Conservation (phyloP, 2,797 vertebrate species). For the Sternarchorhynchus goeldii region DNA sequence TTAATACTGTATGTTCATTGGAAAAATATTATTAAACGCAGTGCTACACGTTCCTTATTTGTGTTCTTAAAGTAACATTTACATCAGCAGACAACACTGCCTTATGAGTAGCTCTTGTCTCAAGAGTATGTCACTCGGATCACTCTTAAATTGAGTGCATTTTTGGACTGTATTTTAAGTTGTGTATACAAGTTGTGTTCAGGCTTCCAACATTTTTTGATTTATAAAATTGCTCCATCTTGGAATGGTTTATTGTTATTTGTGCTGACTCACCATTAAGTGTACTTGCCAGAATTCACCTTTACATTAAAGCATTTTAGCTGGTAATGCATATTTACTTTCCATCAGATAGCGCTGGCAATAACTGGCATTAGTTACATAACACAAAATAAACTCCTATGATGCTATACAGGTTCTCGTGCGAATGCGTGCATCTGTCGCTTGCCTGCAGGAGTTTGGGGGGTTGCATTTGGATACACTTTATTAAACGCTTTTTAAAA, state of each 20-base stretch:
- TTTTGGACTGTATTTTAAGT: background rate
- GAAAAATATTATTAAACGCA: background rate
- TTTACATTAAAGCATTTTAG: background rate
- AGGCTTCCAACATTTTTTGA: background rate
- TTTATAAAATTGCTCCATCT: background rate
- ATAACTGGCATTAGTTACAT: background rate
- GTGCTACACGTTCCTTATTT: background rate
- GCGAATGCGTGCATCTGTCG: too few relatives aligned
- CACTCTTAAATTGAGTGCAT: background rate
- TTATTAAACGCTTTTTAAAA: too few relatives aligned
- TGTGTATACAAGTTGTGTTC: too few relatives aligned
- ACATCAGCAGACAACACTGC: background rate
- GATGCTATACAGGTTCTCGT: too few relatives aligned
- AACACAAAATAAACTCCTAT: constrained; percentile 4
- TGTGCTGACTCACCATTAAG: background rate
- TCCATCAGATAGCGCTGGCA: background rate
- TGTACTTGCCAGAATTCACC: background rate
- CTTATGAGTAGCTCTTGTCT: background rate
- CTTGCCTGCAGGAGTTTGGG: too few relatives aligned
- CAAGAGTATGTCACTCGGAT: background rate
- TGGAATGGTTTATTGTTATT: background rate
- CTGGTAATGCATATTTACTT: background rate
- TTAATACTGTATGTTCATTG: background rate
- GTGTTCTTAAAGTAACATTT: background rate
- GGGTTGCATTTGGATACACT: too few relatives aligned